Percentiles rank a stretch among this genome's conserved stretches.
phyloP scores from a whole-genome alignment of 2,888 invertebrate species.

The Chrysolina oricalcia region DNA sequence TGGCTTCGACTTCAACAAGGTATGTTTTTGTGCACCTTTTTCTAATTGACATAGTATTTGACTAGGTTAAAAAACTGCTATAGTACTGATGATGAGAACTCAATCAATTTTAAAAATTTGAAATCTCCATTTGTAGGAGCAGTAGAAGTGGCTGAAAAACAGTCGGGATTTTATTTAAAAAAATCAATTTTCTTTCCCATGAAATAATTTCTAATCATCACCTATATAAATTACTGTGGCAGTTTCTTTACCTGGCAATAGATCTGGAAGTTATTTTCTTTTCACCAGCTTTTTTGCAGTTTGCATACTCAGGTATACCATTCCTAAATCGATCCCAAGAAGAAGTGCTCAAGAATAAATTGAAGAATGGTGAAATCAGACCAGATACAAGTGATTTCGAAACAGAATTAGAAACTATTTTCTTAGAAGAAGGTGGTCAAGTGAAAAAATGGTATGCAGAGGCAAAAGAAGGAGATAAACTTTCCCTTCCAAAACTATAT shows the following conservation, averaged over 20 bases:
- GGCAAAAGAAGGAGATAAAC: slow-evolving; percentile 59
- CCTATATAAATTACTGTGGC: slow-evolving; percentile 1
- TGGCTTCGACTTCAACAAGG: slow-evolving; percentile 86
- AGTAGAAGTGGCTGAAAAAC: no score
- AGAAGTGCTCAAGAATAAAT: slow-evolving; percentile 57
- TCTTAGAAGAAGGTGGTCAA: slow-evolving; percentile 66
- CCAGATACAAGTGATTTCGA: slow-evolving; percentile 65
- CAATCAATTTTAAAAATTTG: background rate
- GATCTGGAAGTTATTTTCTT: background rate
- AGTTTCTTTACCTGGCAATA: background rate
- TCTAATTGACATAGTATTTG: background rate
- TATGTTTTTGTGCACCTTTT: slow-evolving; percentile 63
- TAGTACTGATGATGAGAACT: background rate
- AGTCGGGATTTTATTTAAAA: no score
- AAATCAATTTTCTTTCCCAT: no score
- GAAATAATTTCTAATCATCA: no score
- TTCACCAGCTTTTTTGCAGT: slow-evolving; percentile 72
- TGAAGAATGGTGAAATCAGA: slow-evolving; percentile 66
- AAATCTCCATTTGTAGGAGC: background rate
- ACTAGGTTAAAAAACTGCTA: background rate
- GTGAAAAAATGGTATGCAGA: slow-evolving; percentile 68
- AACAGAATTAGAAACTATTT: slow-evolving; percentile 50
- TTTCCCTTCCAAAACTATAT: slow-evolving; percentile 59
- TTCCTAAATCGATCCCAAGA: slow-evolving; percentile 78
- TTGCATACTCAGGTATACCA: slow-evolving; percentile 79